phyloP scores from a whole-genome alignment of 2,888 invertebrate genomes.

The Meganola albula region DNA sequence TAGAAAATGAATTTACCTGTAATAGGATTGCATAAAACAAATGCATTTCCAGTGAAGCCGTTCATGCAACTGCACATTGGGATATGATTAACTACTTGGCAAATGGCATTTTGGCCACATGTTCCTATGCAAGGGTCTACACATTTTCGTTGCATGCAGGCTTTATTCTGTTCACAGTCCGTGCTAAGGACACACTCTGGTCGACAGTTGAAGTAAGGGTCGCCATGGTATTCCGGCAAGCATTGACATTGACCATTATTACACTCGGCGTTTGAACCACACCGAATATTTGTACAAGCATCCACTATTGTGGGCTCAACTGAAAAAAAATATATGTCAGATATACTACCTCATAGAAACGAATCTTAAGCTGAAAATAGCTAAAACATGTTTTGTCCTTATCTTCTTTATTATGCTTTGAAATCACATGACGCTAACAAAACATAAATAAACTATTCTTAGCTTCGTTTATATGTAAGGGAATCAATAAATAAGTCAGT shows the following conservation, averaged over 20 bases:
- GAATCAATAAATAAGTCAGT: too few species aligned
- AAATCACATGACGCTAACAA: too few species aligned
- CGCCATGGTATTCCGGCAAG: slow-evolving; percentile 83
- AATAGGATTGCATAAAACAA: slow-evolving; percentile 67
- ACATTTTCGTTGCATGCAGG: slow-evolving; percentile 87
- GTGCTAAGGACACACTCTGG: slow-evolving; percentile 88
- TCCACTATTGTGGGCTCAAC: slow-evolving; percentile 63
- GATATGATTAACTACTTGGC: slow-evolving; percentile 81
- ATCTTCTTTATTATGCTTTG: too few species aligned
- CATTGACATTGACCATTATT: slow-evolving; percentile 83
- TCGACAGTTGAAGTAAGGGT: slow-evolving; percentile 84
- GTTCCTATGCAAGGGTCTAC: slow-evolving; percentile 84
- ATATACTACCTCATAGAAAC: too few species aligned
- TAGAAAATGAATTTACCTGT: slow-evolving; percentile 64
- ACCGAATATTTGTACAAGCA: slow-evolving; percentile 84
- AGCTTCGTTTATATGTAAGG: too few species aligned
- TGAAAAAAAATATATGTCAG: too few species aligned
- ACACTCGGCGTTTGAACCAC: slow-evolving; percentile 82
- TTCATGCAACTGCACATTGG: slow-evolving; percentile 82
- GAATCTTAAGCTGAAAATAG: too few species aligned
- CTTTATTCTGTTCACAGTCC: slow-evolving; percentile 82
- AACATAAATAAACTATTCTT: too few species aligned
- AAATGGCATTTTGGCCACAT: slow-evolving; percentile 80
- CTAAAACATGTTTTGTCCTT: too few species aligned
- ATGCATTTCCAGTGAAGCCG: slow-evolving; percentile 80